phyloP scores from a whole-genome alignment of 2,797 vertebrate species.

The Hippopotamyrus pictus region DNA sequence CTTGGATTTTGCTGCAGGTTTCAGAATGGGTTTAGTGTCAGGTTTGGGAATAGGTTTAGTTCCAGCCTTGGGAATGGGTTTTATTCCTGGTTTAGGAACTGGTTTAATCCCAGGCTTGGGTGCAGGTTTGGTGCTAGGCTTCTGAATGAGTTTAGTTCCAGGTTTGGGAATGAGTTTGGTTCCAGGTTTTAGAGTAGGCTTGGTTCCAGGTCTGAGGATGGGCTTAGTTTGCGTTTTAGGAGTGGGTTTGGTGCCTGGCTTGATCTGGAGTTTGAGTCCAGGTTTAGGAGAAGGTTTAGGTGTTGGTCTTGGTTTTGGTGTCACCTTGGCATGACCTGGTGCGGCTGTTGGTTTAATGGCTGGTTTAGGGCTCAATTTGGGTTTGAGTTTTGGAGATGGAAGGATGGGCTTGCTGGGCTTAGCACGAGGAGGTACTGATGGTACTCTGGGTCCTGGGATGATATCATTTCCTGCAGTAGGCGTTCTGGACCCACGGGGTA shows the following conservation, averaged over 20 bases:
- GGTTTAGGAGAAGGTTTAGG: constrained; percentile 44
- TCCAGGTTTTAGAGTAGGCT: background rate
- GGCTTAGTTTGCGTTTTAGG: constrained; percentile 39
- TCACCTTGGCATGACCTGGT: constrained; percentile 37
- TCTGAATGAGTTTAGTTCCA: constrained; percentile 13
- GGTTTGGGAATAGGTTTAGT: constrained; percentile 9
- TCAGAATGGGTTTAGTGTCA: constrained; percentile 23
- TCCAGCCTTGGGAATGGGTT: constrained; percentile 29
- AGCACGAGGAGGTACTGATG: constrained; percentile 27
- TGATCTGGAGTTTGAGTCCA: constrained; percentile 31
- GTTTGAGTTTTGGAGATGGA: constrained; percentile 18
- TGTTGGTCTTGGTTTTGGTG: constrained; percentile 38
- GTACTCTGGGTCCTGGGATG: constrained; percentile 45
- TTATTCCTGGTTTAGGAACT: constrained; percentile 43
- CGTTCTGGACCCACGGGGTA: constrained; percentile 55
- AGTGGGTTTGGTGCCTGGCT: constrained; percentile 16
- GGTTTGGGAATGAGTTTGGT: constrained; percentile 28
- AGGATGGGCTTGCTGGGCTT: constrained; percentile 34
- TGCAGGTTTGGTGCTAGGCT: constrained; percentile 26
- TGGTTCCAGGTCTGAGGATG: constrained; percentile 25
- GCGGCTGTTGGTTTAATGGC: constrained; percentile 38
- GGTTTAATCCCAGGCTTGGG: constrained; percentile 38
- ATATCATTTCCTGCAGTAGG: constrained; percentile 55
- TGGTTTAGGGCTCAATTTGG: constrained; percentile 46
- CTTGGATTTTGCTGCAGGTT: constrained; percentile 36